Evolutionary conservation across 1,140 invertebrate species (phyloP).

Genomic region (Zaprionus kolodkinae): DNA sequence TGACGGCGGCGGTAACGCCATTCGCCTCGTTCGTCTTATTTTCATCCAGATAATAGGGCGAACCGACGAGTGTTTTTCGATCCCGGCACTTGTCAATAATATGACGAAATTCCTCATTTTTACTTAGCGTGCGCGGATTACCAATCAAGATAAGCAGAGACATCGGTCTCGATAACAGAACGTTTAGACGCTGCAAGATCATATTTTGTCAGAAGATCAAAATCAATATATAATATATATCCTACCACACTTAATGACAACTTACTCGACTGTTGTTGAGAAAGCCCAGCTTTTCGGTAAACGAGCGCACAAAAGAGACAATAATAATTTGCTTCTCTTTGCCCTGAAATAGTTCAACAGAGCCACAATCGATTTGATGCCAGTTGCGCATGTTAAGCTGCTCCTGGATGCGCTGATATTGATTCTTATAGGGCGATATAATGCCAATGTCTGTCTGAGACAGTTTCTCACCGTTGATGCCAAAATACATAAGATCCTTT

Average conservation of each 20-base stretch:
- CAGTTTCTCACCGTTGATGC: constrained; percentile 85
- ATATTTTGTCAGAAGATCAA: constrained; percentile 17
- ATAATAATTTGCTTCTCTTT: constrained; percentile 92
- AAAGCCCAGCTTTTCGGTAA: constrained; percentile 88
- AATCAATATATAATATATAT: too few relatives aligned
- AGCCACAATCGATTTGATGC: constrained; percentile 89
- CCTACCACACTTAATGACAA: too few relatives aligned
- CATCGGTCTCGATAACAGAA: constrained; percentile 92
- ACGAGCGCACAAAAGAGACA: constrained; percentile 91
- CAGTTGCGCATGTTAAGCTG: constrained; percentile 72
- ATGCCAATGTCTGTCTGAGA: constrained; percentile 90
- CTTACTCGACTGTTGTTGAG: constrained; percentile 88
- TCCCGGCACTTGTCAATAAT: constrained; percentile 70
- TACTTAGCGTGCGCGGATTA: constrained; percentile 86
- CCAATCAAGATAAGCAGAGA: constrained; percentile 92
- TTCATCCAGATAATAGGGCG: constrained; percentile 58
- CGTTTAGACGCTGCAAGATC: constrained; percentile 90
- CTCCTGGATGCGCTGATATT: constrained; percentile 86
- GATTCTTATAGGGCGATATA: constrained; percentile 92
- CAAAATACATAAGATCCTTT: constrained; percentile 81
- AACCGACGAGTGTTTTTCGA: constrained; percentile 64
- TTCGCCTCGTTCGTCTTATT: constrained; percentile 43
- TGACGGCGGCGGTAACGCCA: constrained; percentile 4
- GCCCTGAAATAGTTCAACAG: constrained; percentile 94
- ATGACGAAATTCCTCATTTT: constrained; percentile 62